phyloP scores from a whole-genome alignment of 2,113 vertebrate genomes.

The Cettia cetti region DNA sequence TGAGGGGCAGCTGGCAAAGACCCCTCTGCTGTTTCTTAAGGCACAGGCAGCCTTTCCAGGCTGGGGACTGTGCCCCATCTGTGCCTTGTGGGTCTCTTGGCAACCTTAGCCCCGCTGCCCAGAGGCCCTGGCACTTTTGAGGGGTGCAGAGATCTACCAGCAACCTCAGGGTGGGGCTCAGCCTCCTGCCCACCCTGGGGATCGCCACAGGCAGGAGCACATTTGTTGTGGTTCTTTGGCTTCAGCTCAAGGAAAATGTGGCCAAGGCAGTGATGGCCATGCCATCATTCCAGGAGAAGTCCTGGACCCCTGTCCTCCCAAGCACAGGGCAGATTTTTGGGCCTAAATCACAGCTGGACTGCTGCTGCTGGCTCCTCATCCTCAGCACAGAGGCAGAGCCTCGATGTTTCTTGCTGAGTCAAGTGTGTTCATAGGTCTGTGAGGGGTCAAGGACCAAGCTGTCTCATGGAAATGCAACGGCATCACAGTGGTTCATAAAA shows the following conservation, averaged over 20 bases:
- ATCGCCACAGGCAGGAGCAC: not conserved
- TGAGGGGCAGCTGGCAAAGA: not conserved
- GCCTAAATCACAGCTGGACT: not conserved
- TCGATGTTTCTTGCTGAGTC: not conserved
- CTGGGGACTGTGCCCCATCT: not conserved
- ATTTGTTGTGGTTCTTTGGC: not conserved
- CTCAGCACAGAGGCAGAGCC: not conserved
- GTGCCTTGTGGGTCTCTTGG: not conserved
- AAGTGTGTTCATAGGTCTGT: not conserved
- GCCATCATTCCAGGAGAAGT: fast-evolving
- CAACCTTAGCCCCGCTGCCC: not conserved
- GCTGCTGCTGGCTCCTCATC: not conserved
- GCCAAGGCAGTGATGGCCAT: fast-evolving
- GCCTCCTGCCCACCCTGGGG: not conserved
- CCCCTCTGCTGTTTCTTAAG: not conserved
- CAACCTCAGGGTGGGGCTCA: not conserved
- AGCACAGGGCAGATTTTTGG: not conserved
- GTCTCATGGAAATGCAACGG: not conserved
- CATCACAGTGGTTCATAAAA: not conserved
- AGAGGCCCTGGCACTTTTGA: not conserved
- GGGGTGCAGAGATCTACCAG: not conserved
- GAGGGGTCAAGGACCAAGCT: no score
- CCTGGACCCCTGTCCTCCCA: not conserved
- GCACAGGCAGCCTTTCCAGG: not conserved
- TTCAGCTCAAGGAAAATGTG: not conserved